Conservation (phyloP, 2,113 vertebrate species). For the Regulus satrapa region DNA sequence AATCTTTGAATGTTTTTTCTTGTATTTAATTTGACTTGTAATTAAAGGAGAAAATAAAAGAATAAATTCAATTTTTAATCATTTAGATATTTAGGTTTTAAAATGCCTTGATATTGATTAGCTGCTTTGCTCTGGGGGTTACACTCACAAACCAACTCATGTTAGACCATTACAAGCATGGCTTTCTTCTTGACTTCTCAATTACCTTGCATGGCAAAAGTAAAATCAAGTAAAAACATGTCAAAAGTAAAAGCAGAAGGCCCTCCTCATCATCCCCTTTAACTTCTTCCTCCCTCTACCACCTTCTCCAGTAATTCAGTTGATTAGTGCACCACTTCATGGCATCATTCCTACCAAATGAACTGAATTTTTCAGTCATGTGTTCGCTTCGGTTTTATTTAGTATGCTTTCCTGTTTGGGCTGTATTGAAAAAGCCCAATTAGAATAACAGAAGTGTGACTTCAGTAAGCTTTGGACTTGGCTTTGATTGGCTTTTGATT, state of each 20-base stretch:
- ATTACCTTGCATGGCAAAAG: background rate
- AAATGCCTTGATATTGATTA: conserved; percentile 7
- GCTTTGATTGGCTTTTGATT: no score
- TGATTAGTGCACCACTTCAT: background rate
- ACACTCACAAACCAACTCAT: background rate
- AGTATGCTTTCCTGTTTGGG: background rate
- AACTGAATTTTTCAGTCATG: background rate
- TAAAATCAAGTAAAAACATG: no score
- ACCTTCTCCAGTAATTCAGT: background rate
- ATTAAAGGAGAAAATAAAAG: background rate
- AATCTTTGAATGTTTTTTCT: background rate
- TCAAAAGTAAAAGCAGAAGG: background rate
- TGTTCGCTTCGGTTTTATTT: background rate
- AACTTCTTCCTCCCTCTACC: background rate
- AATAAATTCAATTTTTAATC: background rate
- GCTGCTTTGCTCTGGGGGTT: background rate
- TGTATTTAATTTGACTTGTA: background rate
- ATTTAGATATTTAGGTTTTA: background rate
- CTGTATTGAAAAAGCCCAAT: accelerated
- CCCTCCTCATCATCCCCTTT: background rate
- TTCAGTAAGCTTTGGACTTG: background rate
- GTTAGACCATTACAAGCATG: background rate
- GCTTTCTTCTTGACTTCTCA: background rate
- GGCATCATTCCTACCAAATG: background rate
- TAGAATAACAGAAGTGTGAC: background rate